Percentiles rank a stretch among this genome's conserved stretches.
phyloP scores from a whole-genome alignment of 2,888 invertebrate genomes.

The Venusia cambrica region DNA sequence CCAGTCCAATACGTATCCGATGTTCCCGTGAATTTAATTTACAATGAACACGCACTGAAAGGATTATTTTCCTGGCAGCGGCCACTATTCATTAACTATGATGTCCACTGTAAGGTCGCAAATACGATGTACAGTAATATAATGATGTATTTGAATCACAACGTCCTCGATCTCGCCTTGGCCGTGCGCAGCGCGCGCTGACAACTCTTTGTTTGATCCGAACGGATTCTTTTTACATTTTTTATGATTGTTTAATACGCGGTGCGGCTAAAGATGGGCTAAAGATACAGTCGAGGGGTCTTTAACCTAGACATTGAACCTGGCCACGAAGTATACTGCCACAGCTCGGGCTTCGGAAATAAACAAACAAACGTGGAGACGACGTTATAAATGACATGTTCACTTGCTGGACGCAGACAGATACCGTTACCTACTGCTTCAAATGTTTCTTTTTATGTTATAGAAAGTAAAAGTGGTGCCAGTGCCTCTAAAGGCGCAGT shows the following conservation, averaged over 20 bases:
- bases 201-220: constrained; percentile 69
- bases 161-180: constrained; percentile 70
- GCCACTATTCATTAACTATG: too few relatives aligned
- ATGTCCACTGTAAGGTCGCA: constrained; percentile 9
- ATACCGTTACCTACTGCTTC: too few relatives aligned
- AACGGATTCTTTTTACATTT: constrained; percentile 46
- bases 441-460: too few relatives aligned
- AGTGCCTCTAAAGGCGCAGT: too few relatives aligned
- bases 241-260: constrained; percentile 56
- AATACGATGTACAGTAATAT: constrained; percentile 14
- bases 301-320: constrained; percentile 46
- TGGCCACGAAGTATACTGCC: constrained; percentile 9
- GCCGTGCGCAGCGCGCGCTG: constrained; percentile 61
- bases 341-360: constrained; percentile 9
- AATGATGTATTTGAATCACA: constrained; percentile 22
- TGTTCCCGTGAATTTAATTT: constrained; percentile 25
- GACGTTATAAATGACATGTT: too few relatives aligned
- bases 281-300: constrained; percentile 55
- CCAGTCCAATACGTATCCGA: constrained; percentile 7
- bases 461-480: too few relatives aligned
- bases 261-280: constrained; percentile 34
- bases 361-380: too few relatives aligned
- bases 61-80: constrained; percentile 12
- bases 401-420: too few relatives aligned
- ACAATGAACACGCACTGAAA: constrained; percentile 22